phyloP scores from a whole-genome alignment of 2,888 invertebrate genomes.

The Electrophaes corylata region DNA sequence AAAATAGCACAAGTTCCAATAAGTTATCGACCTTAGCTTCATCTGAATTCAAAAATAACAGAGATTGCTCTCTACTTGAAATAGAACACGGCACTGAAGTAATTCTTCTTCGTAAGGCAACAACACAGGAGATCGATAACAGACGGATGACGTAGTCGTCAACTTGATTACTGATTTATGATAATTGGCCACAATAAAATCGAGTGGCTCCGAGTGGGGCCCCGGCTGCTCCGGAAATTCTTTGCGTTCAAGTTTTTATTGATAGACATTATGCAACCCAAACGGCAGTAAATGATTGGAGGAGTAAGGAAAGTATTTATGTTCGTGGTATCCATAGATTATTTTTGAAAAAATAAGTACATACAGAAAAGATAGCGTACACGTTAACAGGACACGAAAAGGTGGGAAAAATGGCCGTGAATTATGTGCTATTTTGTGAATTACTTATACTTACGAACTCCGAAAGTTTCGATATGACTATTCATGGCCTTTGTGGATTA shows the following conservation, averaged over 20 bases:
- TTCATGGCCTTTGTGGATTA: not conserved
- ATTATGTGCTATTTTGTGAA: too few relatives aligned
- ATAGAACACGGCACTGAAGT: constrained; percentile 15
- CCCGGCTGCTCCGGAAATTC: constrained; percentile 38
- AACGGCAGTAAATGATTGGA: constrained; percentile 32
- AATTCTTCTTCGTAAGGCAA: constrained; percentile 37
- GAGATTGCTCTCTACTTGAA: constrained; percentile 6
- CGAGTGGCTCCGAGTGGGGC: constrained; percentile 43
- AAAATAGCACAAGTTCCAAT: not conserved
- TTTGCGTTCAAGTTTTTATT: constrained; percentile 40
- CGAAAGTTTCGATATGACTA: not conserved
- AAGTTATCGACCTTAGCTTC: too few relatives aligned
- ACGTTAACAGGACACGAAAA: too few relatives aligned
- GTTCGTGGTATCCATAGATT: not conserved
- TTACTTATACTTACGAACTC: constrained; percentile 23
- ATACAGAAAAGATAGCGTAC: not conserved
- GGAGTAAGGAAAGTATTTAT: constrained; percentile 34
- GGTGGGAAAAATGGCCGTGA: too few relatives aligned
- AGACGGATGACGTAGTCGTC: constrained; percentile 49
- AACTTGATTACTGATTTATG: constrained; percentile 58
- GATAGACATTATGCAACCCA: constrained; percentile 36
- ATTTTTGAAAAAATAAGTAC: not conserved
- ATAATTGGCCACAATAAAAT: constrained; percentile 56
- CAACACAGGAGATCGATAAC: constrained; percentile 46
- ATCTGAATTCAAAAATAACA: too few relatives aligned